phyloP scores from a whole-genome alignment of 2,797 vertebrate species.

The Setipinna tenuifilis region DNA sequence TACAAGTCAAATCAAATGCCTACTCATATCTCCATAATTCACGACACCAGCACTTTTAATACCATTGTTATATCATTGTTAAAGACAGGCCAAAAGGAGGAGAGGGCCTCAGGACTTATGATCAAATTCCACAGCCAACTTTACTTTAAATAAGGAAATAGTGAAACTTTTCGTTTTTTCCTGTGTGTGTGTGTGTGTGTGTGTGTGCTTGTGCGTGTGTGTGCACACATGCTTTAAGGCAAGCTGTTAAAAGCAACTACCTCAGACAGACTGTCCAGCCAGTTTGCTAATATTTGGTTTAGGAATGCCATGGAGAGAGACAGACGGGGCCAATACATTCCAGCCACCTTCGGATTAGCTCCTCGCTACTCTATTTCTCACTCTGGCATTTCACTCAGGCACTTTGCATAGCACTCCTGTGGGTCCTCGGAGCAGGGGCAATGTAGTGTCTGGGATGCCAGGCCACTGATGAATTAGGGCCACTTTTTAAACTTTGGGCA shows the following conservation, averaged over 20 bases:
- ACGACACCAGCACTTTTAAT: constrained; percentile 63
- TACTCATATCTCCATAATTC: constrained; percentile 62
- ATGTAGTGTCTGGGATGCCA: constrained; percentile 35
- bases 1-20: constrained; percentile 67
- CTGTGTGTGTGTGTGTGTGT: no score
- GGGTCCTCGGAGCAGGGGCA: constrained; percentile 20
- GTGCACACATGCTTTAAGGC: constrained; percentile 50
- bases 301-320: constrained; percentile 52
- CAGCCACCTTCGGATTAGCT: constrained; percentile 33
- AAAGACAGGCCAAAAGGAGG: constrained; percentile 50
- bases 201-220: neutral
- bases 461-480: constrained; percentile 26
- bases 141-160: constrained; percentile 54
- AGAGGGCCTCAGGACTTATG: constrained; percentile 48
- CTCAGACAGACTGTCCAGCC: constrained; percentile 63
- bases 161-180: neutral
- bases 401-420: constrained; percentile 29
- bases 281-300: constrained; percentile 62
- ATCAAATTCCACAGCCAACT: constrained; percentile 50
- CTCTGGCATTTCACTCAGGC: constrained; percentile 34
- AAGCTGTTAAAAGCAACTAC: constrained; percentile 60
- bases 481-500: constrained; percentile 30
- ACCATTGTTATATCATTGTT: constrained; percentile 59
- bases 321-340: constrained; percentile 54
- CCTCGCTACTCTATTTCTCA: constrained; percentile 37